Evolutionary conservation across 2,113 vertebrate species (phyloP).

Genomic region (Turdus rufiventris): DNA sequence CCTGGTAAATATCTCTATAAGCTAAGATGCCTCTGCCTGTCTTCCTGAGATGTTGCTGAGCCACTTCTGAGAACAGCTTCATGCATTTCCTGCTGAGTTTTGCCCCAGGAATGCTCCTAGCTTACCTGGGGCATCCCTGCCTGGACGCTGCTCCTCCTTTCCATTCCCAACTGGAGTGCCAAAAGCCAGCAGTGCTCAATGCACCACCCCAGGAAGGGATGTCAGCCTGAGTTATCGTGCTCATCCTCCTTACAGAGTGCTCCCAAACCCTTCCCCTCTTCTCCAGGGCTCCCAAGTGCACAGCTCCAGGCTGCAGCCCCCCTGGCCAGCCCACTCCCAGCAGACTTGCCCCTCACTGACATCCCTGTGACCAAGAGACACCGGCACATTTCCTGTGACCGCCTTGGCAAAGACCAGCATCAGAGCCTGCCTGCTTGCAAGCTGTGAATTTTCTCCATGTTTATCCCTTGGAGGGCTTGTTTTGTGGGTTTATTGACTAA

Average conservation of each 20-base stretch:
- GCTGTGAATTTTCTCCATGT: conserved; percentile 56
- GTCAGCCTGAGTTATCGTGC: neutral
- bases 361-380: neutral
- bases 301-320: neutral
- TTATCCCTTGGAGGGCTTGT: conserved; percentile 52
- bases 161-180: neutral
- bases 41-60: neutral
- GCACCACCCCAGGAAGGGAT: rapidly evolving
- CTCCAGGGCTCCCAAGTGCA: neutral
- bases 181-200: neutral
- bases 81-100: neutral
- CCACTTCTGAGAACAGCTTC: neutral
- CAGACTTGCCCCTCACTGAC: neutral
- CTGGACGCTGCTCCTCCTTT: neutral
- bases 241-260: neutral
- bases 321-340: neutral
- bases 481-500: conserved; percentile 72
- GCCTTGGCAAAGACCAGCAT: neutral
- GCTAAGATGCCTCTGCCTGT: neutral
- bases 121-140: neutral
- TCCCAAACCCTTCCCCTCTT: neutral
- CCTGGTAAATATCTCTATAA: neutral
- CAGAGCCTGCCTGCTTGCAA: conserved; percentile 1
- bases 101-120: neutral
- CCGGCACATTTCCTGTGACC: rapidly evolving